Base-by-base conservation (phyloP, 1,140 invertebrate species). In the Zaprionus kolodkinae region DNA sequence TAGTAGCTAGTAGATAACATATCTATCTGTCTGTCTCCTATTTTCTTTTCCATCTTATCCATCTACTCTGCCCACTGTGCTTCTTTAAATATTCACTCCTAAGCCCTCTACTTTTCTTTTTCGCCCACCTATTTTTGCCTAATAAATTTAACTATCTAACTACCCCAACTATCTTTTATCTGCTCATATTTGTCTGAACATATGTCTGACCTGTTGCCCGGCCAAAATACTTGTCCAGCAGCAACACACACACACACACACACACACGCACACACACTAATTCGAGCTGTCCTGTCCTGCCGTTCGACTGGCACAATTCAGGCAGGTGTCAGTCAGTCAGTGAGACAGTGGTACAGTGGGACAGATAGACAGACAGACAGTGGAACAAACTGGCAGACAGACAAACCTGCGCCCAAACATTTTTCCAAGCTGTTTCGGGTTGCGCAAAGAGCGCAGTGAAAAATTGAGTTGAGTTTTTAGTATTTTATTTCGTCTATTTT, bases 281-380 rank as follows among this genome's bases (percentile, higher is more conserved):
- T 67, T 68, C n/a, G 36, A 48, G 45, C 70, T 73, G 72, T 63
- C 67, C 55, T 78, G 64, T n/a, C 40, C n/a, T n/a, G n/a, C n/a
- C n/a, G 33, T 48, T 40, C 30, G 45, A 48, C 40, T 63, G 76
- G 56, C 71, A 79, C 57, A 79, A 69, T 83, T 87, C 77, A 78
- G 77, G 83, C 84, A 88, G 78, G 72, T 83, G 78, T 81, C 82
- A 80, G 81, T 76, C 48, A 59, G 60, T 38, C 54, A n/a, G 63
- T 35, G 59, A 64, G 73, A 56, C 74, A 68, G 64, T 33, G 40
- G 45, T 64, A 10, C 40, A 48, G 13, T 30, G 17, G 7, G 55
- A 27, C 45, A 54, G 65, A 59, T 17, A 25, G 13, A 38, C 33
- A 11, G 55, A 27, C 45, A 54, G 65, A 59, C 27, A 25, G 73